A percentile compares a stretch with the other conserved stretches of the same genome.
phyloP scores from a whole-genome alignment of 2,797 vertebrate species.

The Furcifer pardalis region DNA sequence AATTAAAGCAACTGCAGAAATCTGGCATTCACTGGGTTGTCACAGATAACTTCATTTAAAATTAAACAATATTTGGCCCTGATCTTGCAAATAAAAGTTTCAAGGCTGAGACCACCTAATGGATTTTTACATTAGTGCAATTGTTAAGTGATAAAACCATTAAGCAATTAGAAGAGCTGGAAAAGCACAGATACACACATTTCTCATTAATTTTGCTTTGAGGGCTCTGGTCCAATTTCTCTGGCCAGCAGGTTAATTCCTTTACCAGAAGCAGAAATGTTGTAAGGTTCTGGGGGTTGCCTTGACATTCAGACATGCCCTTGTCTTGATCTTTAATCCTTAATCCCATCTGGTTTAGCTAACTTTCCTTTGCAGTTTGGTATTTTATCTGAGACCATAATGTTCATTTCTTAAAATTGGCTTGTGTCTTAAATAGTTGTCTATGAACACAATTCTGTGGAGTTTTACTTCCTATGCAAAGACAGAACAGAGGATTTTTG shows the following conservation, averaged over 20 bases:
- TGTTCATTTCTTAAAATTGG: constrained; percentile 20
- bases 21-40: not conserved
- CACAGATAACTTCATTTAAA: not conserved
- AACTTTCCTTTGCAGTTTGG: constrained; percentile 14
- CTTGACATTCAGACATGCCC: too few species aligned
- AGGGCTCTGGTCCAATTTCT: too few species aligned
- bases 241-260: too few species aligned
- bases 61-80: not conserved
- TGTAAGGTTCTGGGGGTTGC: too few species aligned
- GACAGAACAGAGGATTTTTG: not conserved
- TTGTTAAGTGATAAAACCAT: not conserved
- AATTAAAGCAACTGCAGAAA: not conserved
- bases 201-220: too few species aligned
- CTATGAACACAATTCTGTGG: not conserved
- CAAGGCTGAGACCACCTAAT: not conserved
- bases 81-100: not conserved
- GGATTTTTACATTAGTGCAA: not conserved
- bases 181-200: too few species aligned
- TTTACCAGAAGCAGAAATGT: too few species aligned
- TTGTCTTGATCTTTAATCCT: constrained; percentile 14
- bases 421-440: not conserved
- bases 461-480: not conserved
- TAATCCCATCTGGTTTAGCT: constrained; percentile 25
- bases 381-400: constrained; percentile 16
- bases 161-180: not conserved